These are phyloP conservation scores for Patella ulyssiponensis DNA, from an alignment of 2,888 invertebrate species.

Conservation along the genomic window DNA sequence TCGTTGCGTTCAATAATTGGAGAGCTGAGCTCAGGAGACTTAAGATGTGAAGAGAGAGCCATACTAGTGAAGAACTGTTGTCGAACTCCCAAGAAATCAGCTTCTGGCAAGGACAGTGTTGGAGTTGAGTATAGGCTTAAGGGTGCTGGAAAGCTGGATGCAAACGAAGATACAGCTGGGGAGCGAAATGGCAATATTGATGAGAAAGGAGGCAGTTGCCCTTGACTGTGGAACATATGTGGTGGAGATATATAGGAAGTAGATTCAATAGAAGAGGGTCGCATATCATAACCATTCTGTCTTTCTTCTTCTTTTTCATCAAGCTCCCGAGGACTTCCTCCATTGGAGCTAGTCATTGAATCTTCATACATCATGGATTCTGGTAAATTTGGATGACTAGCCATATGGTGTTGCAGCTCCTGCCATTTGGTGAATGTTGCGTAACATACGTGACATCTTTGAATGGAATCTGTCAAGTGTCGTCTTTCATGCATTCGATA, in stretches of 20 bases:
- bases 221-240: slow-evolving; percentile 38
- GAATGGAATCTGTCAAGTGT: slow-evolving; percentile 60
- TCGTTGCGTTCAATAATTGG: slow-evolving; percentile 32
- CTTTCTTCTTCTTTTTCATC: slow-evolving; percentile 7
- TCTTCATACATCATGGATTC: slow-evolving; percentile 14
- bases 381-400: slow-evolving; percentile 51
- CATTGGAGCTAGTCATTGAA: slow-evolving; percentile 2
- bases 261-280: neutral
- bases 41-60: slow-evolving; percentile 32
- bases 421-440: slow-evolving; percentile 58
- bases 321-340: neutral
- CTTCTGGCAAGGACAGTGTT: slow-evolving; percentile 29
- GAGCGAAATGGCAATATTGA: slow-evolving; percentile 44
- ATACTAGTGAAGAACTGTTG: slow-evolving; percentile 26
- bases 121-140: slow-evolving; percentile 40
- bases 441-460: slow-evolving; percentile 61
- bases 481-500: slow-evolving; percentile 65
- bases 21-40: slow-evolving; percentile 30
- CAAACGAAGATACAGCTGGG: slow-evolving; percentile 33
- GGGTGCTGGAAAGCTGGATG: slow-evolving; percentile 39
- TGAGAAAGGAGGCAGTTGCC: slow-evolving; percentile 55
- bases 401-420: slow-evolving; percentile 60
- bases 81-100: slow-evolving; percentile 21
- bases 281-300: slow-evolving; percentile 11
- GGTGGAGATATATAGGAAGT: slow-evolving; percentile 31